Base-by-base conservation (phyloP, 2,888 invertebrate species). In the Ligdia adustata region DNA sequence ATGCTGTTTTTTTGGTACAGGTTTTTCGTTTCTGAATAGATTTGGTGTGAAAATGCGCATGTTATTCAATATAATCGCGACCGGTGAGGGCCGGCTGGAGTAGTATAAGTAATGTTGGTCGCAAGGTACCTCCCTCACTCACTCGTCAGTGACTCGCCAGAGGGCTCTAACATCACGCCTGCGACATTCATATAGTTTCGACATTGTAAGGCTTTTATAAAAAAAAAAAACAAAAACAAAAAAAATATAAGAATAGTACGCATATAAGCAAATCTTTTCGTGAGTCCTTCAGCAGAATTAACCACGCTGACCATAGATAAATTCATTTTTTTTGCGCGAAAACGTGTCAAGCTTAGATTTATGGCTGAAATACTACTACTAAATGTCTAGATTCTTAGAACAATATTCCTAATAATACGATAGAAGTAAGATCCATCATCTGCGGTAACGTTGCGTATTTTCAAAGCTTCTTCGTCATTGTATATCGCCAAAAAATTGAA, bases 161-260 rank as follows among this genome's bases (percentile, higher is more conserved):
- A 35, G 31, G 44, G 42, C 34, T 9, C n/a, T 34, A 22, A 31
- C 48, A 26, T 32, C 42, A 28, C 22, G 43, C 28, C 51, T 46
- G 43, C 48, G n/a, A 31, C 13, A 37, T 46, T 37, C 46, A 26
- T 20, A 37, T 55, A 52, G 43, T 43, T 33, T 32, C 41, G 46
- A 50, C 35, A 29, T 16, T 29, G 12, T 48, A 52, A 52, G 45
- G 52, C 50, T 56, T 56, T 50, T 49, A 28, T 44, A 44, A 28
- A 40, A 45, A 55, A 52, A 46, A 49, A 46, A 51, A 47, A 4
- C 15, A 9, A 48, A 48, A 52, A 16, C 16, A 20, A 52, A 31
- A 14, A 50, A 52, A 50, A 56, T 52, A 52, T 45, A 38, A 4
- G 9, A 9, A 2, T 31, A 29, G 18, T 37, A 31, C 3, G 9